phyloP scores from a whole-genome alignment of 1,140 invertebrate genomes.

The Euglossa dilemma region DNA sequence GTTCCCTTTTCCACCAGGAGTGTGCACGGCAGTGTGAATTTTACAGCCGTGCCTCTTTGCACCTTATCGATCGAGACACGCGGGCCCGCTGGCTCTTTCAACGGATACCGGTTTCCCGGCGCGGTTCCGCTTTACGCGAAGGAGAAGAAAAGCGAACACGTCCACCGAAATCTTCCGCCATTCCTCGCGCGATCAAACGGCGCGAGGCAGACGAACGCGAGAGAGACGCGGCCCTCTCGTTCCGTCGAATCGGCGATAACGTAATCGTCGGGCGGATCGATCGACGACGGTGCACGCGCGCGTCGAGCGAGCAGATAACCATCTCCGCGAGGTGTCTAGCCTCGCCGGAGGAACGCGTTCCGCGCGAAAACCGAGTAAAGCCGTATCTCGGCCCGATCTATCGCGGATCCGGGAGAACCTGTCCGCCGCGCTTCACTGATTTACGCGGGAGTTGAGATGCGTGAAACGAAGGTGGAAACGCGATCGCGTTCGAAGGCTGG shows the following conservation, averaged over 20 bases:
- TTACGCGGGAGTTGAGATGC: background rate
- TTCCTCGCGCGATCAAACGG: too few species aligned
- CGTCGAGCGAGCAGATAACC: conserved; percentile 20
- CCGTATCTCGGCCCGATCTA: conserved; percentile 25
- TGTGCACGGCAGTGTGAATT: background rate
- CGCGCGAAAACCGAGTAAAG: conserved; percentile 32
- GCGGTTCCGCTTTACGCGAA: background rate
- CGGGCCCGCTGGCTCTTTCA: background rate
- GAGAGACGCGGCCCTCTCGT: background rate
- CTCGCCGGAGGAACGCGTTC: conserved; percentile 18
- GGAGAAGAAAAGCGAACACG: background rate
- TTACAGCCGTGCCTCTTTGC: conserved; percentile 14
- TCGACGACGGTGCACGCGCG: background rate
- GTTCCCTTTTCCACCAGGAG: too few species aligned
- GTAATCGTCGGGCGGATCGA: conserved; percentile 32
- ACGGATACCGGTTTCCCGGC: conserved; percentile 15
- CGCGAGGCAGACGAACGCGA: too few species aligned
- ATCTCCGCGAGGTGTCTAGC: conserved; percentile 19
- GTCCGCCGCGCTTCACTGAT: conserved; percentile 28
- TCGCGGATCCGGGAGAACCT: conserved; percentile 10
- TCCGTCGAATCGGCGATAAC: conserved; percentile 40
- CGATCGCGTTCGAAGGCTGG: background rate
- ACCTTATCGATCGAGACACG: conserved; percentile 13
- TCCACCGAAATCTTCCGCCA: background rate
- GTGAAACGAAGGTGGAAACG: background rate